A percentile compares a stretch with the other conserved stretches of the same genome.
Conservation (phyloP, 2,113 vertebrate genomes). For the Anhinga anhinga region DNA sequence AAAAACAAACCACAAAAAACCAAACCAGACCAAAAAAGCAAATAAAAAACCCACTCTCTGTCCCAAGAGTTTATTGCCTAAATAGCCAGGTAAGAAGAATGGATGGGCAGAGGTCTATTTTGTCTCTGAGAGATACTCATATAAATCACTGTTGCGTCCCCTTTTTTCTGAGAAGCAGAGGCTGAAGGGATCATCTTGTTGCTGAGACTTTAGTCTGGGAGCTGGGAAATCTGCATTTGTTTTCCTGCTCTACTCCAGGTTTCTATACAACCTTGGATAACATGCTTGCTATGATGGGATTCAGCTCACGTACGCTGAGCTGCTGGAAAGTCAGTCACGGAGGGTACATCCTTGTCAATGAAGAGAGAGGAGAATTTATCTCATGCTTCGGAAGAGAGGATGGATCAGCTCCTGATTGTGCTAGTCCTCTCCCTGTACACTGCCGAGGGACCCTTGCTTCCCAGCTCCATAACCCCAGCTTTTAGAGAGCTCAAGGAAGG, state of each 20-base stretch:
- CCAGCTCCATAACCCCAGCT: neutral
- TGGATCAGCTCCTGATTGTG: neutral
- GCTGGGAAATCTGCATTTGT: neutral
- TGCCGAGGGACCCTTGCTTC: neutral
- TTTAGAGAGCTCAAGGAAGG: neutral
- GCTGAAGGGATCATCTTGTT: neutral
- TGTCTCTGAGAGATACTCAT: neutral
- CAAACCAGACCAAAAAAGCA: neutral
- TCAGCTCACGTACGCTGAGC: neutral
- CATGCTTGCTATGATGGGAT: neutral
- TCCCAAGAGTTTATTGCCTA: neutral
- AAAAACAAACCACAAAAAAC: too few relatives aligned
- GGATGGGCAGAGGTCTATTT: neutral
- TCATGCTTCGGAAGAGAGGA: neutral
- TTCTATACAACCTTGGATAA: neutral
- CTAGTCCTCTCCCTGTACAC: neutral
- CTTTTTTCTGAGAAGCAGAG: neutral
- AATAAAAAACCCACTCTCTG: fast-evolving
- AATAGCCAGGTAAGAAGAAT: neutral
- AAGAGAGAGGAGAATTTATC: neutral
- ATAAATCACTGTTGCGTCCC: neutral
- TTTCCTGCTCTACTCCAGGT: neutral
- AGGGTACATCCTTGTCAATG: neutral
- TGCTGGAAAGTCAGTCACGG: neutral
- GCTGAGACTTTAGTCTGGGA: neutral